phyloP scores from a whole-genome alignment of 2,888 invertebrate genomes.

The Limnephilus marmoratus region DNA sequence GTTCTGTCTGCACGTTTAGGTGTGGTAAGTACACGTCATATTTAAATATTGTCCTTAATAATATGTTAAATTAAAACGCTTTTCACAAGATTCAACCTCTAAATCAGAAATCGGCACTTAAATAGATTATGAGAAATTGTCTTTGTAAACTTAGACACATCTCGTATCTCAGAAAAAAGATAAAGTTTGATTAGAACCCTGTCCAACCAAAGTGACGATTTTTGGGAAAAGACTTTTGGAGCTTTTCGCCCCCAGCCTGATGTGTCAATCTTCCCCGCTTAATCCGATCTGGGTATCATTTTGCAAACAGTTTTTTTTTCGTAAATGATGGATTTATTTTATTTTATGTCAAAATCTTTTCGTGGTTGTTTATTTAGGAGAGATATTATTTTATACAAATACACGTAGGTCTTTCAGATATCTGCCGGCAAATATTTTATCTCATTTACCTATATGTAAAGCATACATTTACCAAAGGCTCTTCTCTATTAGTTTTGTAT shows the following conservation, averaged over 20 bases:
- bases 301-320: not conserved
- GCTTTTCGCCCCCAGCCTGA: not conserved
- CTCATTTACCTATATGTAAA: not conserved
- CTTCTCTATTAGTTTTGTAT: not conserved
- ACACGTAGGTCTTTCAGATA: not conserved
- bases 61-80: too few species aligned
- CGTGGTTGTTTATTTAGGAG: not conserved
- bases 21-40: too few species aligned
- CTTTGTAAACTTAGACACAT: too few species aligned
- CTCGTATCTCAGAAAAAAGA: too few species aligned
- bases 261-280: not conserved
- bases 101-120: too few species aligned
- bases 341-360: not conserved
- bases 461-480: not conserved
- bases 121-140: too few species aligned
- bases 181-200: too few species aligned
- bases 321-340: not conserved
- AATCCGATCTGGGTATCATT: not conserved
- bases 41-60: too few species aligned
- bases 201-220: too few species aligned
- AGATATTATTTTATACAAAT: not conserved
- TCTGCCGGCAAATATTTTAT: slow-evolving; percentile 16
- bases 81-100: too few species aligned
- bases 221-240: not conserved
- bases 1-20: too few species aligned